Conservation (phyloP, 2,113 vertebrate species). For the Phoenicopterus ruber region DNA sequence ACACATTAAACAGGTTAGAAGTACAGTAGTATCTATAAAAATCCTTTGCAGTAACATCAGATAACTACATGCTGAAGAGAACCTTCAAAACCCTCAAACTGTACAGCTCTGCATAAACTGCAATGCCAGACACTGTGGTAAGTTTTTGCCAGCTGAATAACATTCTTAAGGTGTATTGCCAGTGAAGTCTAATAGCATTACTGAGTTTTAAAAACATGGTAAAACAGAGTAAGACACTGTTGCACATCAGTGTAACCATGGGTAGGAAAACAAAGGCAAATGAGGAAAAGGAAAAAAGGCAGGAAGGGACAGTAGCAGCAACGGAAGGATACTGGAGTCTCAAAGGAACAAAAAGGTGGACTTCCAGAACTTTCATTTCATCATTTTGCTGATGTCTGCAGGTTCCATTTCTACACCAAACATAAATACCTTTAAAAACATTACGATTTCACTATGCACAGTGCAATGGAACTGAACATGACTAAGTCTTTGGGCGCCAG, state of each 20-base stretch:
- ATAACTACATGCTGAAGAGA: background rate
- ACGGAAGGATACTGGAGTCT: background rate
- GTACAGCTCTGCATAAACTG: background rate
- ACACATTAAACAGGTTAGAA: background rate
- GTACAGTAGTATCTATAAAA: background rate
- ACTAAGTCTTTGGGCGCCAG: background rate
- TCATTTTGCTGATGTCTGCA: background rate
- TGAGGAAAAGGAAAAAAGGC: background rate
- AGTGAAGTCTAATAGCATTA: background rate
- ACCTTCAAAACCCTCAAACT: background rate
- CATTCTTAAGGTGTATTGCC: background rate
- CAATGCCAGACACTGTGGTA: background rate
- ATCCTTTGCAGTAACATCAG: background rate
- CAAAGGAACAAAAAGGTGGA: background rate
- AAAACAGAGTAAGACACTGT: background rate
- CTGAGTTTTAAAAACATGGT: background rate
- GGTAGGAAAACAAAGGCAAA: background rate
- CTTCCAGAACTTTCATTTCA: background rate
- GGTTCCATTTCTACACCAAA: background rate
- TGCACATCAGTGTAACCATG: background rate
- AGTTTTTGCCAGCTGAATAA: background rate
- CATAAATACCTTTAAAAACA: background rate
- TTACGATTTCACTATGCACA: background rate
- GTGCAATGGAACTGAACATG: accelerated
- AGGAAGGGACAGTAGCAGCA: background rate